These are phyloP conservation scores for Equus przewalskii DNA, from an alignment of 2,113 vertebrate species.

Conservation along the genomic window DNA sequence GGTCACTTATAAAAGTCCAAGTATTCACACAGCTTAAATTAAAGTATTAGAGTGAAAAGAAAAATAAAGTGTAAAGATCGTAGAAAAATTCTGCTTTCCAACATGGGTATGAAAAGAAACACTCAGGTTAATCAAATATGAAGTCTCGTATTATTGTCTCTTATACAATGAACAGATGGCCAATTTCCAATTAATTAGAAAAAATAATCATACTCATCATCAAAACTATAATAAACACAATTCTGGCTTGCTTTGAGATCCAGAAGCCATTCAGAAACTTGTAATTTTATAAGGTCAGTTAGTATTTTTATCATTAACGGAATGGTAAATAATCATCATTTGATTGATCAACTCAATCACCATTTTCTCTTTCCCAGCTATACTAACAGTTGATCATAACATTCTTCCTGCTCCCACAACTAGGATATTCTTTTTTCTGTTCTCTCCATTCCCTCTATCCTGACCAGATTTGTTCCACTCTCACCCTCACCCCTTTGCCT, in stretches of 20 bases:
- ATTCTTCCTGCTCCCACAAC: background rate
- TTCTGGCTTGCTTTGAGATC: conserved; percentile 15
- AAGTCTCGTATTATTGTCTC: background rate
- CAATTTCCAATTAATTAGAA: conserved; percentile 16
- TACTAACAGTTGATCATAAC: background rate
- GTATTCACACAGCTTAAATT: conserved; percentile 11
- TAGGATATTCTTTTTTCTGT: background rate
- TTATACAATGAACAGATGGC: background rate
- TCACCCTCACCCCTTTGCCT: background rate
- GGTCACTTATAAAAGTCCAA: conserved; percentile 14
- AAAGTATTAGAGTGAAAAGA: conserved; percentile 16
- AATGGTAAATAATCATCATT: background rate
- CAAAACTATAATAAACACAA: background rate
- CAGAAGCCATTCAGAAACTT: conserved; percentile 3
- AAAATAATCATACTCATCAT: conserved; percentile 3
- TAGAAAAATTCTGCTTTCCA: background rate
- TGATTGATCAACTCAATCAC: background rate
- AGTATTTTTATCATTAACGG: background rate
- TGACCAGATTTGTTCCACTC: background rate
- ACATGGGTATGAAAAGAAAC: background rate
- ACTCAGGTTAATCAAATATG: background rate
- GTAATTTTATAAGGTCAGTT: background rate
- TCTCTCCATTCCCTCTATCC: background rate
- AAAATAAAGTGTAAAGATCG: conserved; percentile 7
- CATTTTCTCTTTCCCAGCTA: background rate